These are phyloP conservation scores for Pocillopora verrucosa DNA, from an alignment of 64 coral and sea anemone species.

Conservation along the genomic window DNA sequence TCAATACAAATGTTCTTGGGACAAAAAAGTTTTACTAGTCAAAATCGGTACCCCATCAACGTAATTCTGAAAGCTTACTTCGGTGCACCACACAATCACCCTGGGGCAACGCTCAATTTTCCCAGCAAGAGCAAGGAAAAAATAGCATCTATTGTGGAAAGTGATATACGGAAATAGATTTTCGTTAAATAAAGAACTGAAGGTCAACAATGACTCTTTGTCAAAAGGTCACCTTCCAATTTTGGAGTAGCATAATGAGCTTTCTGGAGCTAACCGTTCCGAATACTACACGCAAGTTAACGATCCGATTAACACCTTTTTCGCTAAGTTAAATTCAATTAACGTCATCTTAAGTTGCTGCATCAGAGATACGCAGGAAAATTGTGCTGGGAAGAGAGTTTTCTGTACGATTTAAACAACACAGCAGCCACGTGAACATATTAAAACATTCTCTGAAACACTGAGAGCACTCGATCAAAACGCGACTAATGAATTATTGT, in stretches of 20 bases:
- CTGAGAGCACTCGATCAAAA: constrained; percentile 33
- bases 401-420: neutral
- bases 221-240: neutral
- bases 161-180: constrained; percentile 16
- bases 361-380: neutral
- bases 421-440: neutral
- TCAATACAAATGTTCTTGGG: constrained; percentile 2
- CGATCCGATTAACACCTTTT: neutral
- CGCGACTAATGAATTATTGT: constrained; percentile 35
- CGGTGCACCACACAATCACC: neutral
- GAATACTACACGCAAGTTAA: neutral
- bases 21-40: neutral
- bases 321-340: neutral
- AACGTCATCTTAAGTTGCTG: neutral
- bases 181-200: neutral
- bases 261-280: neutral
- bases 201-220: neutral
- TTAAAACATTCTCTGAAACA: neutral
- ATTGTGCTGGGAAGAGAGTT: neutral
- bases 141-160: constrained; percentile 11
- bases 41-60: constrained; percentile 1
- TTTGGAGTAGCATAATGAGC: neutral
- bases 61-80: neutral
- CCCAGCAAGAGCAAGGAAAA: constrained; percentile 1
- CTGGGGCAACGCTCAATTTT: constrained; percentile 26